Evolutionary conservation across 2,113 vertebrate species (phyloP), one percentile per base, ranked within the genome.

Genomic region (Thalassoma bifasciatum): DNA sequence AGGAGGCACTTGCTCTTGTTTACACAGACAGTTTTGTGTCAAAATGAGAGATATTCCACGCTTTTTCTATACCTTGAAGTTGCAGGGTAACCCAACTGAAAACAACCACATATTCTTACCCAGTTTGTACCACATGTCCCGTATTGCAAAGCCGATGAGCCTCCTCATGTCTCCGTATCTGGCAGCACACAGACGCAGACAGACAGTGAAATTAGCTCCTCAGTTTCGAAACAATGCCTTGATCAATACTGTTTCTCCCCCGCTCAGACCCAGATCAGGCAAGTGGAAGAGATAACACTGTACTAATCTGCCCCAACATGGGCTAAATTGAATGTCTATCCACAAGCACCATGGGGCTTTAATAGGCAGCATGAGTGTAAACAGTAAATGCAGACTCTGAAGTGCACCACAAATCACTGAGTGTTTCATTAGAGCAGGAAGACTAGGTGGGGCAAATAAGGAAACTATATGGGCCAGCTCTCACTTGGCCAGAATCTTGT

Each of bases 61-160:
- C 4, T 42, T 23, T 36, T 38, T 52, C 16, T 30, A 69, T 38
- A 24, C 19, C 14, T 7, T 37, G 2, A 68, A 38, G 24, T 24
- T 30, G 47, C 16, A 63, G 24, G 13, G 5, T 10, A 23, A 12
- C 9, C 19, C 40, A 1, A 22, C 9, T 22, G 23, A 13, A 10
- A 36, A n/a, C 19, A 38, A 58, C 8, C 5, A 2, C 1, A 70
- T 56, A 57, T 73, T 40, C 95, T 94, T 92, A 98, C 97, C 97
- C 14, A 99, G 95, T 89, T 97, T 96, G 93, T 97, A 99, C 98
- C 98, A 99, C 92, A 98, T 98, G 79, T 99, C 97, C 17, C 97
- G 96, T 74, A 99, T 98, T 34, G 96, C 95, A 84, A 99, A 99
- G 56, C 98, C 97, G 83, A 99, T 97, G 72, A 97, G 94, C 57